Conservation (phyloP, 2,113 vertebrate genomes). For the Leucoraja erinaceus region DNA sequence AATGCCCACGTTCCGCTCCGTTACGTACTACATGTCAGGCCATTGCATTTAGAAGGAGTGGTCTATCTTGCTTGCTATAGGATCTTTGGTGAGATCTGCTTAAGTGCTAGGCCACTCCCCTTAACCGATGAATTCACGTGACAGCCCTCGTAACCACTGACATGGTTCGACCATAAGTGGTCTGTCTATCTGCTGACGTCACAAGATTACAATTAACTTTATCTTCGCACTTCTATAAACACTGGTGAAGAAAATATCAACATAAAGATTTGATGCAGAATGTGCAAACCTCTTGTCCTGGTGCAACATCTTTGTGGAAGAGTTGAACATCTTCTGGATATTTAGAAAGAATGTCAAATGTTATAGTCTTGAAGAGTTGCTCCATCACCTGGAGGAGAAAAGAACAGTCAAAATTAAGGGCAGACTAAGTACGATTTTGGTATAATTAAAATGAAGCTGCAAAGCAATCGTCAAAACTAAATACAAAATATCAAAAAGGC, state of each 20-base stretch:
- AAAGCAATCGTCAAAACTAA: not conserved
- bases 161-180: too few species aligned
- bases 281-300: conserved; percentile 73
- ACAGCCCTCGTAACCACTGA: too few species aligned
- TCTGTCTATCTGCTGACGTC: too few species aligned
- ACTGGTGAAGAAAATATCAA: not conserved
- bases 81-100: too few species aligned
- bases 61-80: too few species aligned
- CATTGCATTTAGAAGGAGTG: too few species aligned
- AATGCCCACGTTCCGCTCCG: too few species aligned
- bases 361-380: conserved; percentile 70
- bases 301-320: conserved; percentile 77
- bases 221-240: not conserved
- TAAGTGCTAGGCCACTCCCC: too few species aligned
- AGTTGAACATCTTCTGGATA: conserved; percentile 76
- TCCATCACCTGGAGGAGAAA: conserved; percentile 72
- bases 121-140: too few species aligned
- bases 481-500: not conserved
- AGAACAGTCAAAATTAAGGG: not conserved
- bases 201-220: not conserved
- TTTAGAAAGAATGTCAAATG: conserved; percentile 63
- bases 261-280: not conserved
- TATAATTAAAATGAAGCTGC: not conserved
- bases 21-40: too few species aligned
- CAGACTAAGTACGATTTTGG: not conserved